Percentiles rank a stretch among this genome's conserved stretches.
These are phyloP conservation scores for Phyllostomus hastatus DNA, from an alignment of 2,113 vertebrate species.

Conservation along the genomic window DNA sequence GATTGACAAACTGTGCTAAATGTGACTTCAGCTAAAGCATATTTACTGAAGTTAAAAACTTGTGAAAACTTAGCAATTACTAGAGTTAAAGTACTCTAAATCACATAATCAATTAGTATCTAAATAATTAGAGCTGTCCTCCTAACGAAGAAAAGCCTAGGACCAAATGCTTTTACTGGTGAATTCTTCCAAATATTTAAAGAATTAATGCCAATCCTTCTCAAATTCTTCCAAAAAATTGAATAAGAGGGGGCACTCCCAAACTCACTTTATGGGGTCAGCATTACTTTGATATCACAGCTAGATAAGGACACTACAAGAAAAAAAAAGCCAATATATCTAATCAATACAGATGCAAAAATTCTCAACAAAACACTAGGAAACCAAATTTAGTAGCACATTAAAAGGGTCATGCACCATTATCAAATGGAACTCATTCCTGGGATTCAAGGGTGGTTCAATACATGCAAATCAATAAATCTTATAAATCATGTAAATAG, in stretches of 20 bases:
- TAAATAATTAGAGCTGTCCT: neutral
- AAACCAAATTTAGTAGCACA: neutral
- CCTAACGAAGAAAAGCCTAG: neutral
- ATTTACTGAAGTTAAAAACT: neutral
- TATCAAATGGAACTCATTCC: neutral
- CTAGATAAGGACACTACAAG: neutral
- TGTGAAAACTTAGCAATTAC: neutral
- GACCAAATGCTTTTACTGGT: neutral
- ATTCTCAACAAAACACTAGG: neutral
- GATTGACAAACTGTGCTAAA: neutral
- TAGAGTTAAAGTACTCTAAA: neutral
- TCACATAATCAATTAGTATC: neutral
- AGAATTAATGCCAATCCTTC: neutral
- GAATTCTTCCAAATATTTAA: neutral
- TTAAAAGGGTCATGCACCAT: neutral
- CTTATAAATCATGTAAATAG: neutral
- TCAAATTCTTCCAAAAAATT: neutral
- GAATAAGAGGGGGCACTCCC: neutral
- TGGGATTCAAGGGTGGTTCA: neutral
- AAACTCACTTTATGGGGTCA: neutral
- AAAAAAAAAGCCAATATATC: neutral
- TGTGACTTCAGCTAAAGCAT: neutral
- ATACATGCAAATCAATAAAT: neutral
- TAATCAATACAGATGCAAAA: neutral
- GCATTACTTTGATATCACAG: neutral